Evolutionary conservation across 2,888 invertebrate species (phyloP), one percentile per base, ranked within the genome.

Genomic region (Furcula furcula): DNA sequence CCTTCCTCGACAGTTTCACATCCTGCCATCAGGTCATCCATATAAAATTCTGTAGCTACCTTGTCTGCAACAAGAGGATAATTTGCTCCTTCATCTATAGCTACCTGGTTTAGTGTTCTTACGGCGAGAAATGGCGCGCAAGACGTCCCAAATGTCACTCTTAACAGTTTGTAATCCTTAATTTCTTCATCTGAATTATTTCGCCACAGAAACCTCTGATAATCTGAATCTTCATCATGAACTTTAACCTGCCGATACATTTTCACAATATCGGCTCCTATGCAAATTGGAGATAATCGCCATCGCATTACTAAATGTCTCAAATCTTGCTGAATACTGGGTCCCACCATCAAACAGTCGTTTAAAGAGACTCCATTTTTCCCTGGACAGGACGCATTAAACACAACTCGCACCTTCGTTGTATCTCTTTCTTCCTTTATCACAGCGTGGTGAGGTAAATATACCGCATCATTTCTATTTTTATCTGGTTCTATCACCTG

Each of bases 371-470:
- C 28, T 2, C 33, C 33, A 7, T 28, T 34, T 1, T 7, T 14
- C 7, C 22, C 22, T 6, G 10, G 29, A 18, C 23, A 18, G 0
- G 14, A 34, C 7, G 29, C 29, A 7, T 29, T 26, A n/a, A 34
- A 34, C n/a, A 33, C 33, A 12, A 33, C 26, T 3, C 32, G 27
- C 9, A 34, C 21, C 11, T 34, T 34, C 2, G 34, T 34, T 3
- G 30, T 35, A 2, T 4, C 10, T 12, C 34, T 49, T 10, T 53
- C 45, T 4, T 46, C 33, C 3, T 46, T 40, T 1, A 64, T 12
- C 0, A 68, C 58, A 0, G 64, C 55, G 25, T 61, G 64, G 16
- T 68, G 63, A 2, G 65, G 63, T 25, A 58, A 25, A 18, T 61
- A 56, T 1, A 52, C 39, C 2, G 43, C 32, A 27, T 18, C 10